Evolutionary conservation across 2,113 vertebrate genomes (phyloP), one percentile per base, ranked within the genome.

Genomic region (Pan troglodytes): DNA sequence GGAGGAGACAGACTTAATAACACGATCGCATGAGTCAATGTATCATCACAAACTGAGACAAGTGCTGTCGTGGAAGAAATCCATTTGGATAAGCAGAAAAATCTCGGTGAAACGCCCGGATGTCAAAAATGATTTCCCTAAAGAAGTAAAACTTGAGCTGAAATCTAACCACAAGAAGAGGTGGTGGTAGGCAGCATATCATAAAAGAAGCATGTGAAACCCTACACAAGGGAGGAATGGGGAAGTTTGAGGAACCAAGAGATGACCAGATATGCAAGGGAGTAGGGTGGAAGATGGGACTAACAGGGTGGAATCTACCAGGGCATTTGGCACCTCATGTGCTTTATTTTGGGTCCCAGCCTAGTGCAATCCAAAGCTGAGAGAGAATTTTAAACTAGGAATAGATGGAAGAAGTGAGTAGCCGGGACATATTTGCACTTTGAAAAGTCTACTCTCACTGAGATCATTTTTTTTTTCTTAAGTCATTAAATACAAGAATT

Each of bases 271-370:
- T 72, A 64, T n/a, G 7, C 9, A 13, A 5, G 11, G 43, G 32
- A 6, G 3, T 35, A 8, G 50, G n/a, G n/a, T 0, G 3, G 27
- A 70, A 73, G 10, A 6, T 2, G 23, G 0, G 7, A 20, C 11
- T 30, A 1, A 32, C 2, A 32, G 23, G 4, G 20, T 14, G 4
- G 40, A 78, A 50, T 35, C 13, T 3, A 2, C 7, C 8, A 48
- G 17, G 50, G 23, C 6, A 8, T 20, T 4, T 57, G 16, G 27
- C 8, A n/a, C 10, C 10, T 50, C 4, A 6, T 38, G 2, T 27
- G 4, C 14, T 25, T 6, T 0, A 0, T 45, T 48, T 38, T 64
- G 35, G 23, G 52, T 13, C 8, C 9, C 5, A 17, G 80, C n/a
- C 40, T 32, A 5, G 7, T 27, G 13, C 40, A 93, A 27, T 35